Evolutionary conservation across 2,888 invertebrate species (phyloP).

Genomic region (Suillia variegata): DNA sequence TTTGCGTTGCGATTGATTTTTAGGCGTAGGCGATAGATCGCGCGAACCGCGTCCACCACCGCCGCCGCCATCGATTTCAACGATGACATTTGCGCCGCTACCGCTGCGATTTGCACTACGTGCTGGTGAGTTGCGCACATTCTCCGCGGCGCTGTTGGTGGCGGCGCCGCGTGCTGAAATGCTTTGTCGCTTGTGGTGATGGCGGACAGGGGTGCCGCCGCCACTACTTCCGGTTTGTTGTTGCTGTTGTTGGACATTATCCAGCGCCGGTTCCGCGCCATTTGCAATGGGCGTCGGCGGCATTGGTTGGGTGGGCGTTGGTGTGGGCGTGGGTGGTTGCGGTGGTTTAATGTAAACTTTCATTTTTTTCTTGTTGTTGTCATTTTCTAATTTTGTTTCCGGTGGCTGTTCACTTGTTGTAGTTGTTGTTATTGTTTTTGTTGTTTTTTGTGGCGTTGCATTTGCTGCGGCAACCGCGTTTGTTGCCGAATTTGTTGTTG

Average conservation of each 20-base stretch:
- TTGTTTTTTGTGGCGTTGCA: constrained; percentile 19
- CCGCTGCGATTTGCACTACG: constrained; percentile 24
- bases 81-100: constrained; percentile 5
- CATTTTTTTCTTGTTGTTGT: constrained; percentile 22
- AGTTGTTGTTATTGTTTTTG: constrained; percentile 23
- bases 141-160: constrained; percentile 10
- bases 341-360: constrained; percentile 34
- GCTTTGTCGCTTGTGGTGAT: constrained; percentile 34
- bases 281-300: background rate
- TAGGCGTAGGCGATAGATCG: constrained; percentile 57
- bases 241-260: constrained; percentile 9
- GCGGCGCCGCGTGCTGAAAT: constrained; percentile 34
- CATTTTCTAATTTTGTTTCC: constrained; percentile 21
- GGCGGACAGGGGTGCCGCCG: constrained; percentile 19
- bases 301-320: no score
- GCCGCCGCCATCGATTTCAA: constrained; percentile 18
- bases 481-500: no score
- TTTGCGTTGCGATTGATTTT: constrained; percentile 55
- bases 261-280: background rate
- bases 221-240: constrained; percentile 16
- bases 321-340: constrained; percentile 20
- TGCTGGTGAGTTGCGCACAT: constrained; percentile 24
- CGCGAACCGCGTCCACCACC: constrained; percentile 35
- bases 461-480: constrained; percentile 12
- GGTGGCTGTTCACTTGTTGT: background rate